These are phyloP conservation scores for Chaenocephalus aceratus DNA, from an alignment of 2,113 vertebrate species.

Conservation along the genomic window DNA sequence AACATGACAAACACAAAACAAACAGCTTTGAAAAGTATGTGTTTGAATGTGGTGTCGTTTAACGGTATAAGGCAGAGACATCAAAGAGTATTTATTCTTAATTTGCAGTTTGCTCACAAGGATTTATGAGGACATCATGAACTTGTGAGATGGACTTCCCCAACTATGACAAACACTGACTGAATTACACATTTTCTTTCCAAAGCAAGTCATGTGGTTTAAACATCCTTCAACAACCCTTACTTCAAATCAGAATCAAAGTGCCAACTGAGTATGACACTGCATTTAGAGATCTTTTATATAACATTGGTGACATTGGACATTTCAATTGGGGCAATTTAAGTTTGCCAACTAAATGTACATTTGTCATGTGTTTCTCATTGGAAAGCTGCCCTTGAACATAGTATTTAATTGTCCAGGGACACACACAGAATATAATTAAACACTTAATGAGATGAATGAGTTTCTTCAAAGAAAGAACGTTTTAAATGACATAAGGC, in stretches of 20 bases:
- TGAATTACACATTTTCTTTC: not conserved
- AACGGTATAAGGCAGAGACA: not conserved
- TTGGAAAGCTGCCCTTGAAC: not conserved
- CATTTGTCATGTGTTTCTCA: not conserved
- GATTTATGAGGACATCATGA: not conserved
- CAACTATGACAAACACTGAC: not conserved
- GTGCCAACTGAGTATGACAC: not conserved
- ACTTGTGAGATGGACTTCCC: not conserved
- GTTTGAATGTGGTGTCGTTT: not conserved
- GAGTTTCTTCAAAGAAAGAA: not conserved
- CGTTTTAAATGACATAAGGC: not conserved
- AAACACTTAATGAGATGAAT: not conserved
- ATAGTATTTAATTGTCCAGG: not conserved
- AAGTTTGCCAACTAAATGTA: not conserved
- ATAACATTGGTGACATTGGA: not conserved
- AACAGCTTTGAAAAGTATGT: not conserved
- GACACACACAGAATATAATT: not conserved
- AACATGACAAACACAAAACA: not conserved
- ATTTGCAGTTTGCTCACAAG: not conserved
- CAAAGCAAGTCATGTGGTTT: not conserved
- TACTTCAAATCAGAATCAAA: conserved; percentile 5
- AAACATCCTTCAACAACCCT: not conserved
- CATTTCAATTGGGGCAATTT: not conserved
- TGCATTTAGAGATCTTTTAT: not conserved
- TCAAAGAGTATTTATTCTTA: not conserved